These are phyloP conservation scores for Acleris holmiana DNA, from an alignment of 2,888 invertebrate species.

Conservation along the genomic window DNA sequence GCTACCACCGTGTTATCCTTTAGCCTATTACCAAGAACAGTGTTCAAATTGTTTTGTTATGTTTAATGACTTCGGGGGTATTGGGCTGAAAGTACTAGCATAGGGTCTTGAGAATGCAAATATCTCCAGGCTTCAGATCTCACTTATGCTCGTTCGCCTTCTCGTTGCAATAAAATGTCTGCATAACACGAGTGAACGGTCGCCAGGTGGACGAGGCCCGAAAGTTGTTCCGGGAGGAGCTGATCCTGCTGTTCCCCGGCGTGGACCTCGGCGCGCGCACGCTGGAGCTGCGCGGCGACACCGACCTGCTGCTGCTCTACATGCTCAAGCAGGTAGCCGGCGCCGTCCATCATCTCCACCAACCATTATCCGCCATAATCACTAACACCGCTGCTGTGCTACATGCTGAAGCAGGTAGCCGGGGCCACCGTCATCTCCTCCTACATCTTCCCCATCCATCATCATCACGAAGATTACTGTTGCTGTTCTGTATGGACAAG, in stretches of 20 bases:
- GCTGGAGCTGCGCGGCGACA: conserved; percentile 65
- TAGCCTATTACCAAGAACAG: no score
- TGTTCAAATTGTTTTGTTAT: no score
- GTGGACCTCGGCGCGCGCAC: conserved; percentile 63
- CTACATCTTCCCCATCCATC: no score
- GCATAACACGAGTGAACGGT: not conserved
- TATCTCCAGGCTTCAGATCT: not conserved
- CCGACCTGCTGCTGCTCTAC: conserved; percentile 68
- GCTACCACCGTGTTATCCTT: no score
- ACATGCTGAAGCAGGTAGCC: conserved; percentile 69
- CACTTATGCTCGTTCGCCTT: no score
- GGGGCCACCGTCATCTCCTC: not conserved
- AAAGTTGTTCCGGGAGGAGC: conserved; percentile 59
- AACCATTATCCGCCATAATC: no score
- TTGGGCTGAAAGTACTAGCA: no score
- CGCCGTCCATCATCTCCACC: not conserved
- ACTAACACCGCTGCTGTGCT: conserved; percentile 52
- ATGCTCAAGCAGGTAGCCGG: conserved; percentile 65
- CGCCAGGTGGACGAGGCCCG: conserved; percentile 69
- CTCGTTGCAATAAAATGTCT: no score
- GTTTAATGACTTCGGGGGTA: no score
- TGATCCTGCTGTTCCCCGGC: conserved; percentile 70
- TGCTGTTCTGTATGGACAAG: no score
- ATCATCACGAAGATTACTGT: no score
- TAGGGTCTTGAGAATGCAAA: not conserved